phyloP scores from a whole-genome alignment of 2,113 vertebrate genomes.

The Opisthocomus hoazin region DNA sequence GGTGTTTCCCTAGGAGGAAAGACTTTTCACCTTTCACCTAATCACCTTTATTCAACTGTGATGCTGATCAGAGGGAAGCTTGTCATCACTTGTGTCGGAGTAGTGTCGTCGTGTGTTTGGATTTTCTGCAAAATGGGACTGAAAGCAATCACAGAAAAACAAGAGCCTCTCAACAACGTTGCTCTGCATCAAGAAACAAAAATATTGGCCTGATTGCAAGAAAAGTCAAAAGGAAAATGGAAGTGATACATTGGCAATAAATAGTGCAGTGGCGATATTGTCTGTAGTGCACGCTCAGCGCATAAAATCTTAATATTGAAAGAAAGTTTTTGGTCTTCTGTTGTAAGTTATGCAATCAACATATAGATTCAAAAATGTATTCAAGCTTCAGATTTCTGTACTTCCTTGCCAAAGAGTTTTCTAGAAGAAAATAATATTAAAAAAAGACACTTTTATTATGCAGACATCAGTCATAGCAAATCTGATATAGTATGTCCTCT shows the following conservation, averaged over 20 bases:
- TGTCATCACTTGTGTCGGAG: background rate
- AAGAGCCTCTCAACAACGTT: background rate
- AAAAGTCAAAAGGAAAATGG: slow-evolving; percentile 8
- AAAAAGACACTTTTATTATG: background rate
- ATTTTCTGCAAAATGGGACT: background rate
- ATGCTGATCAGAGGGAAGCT: background rate
- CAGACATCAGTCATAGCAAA: background rate
- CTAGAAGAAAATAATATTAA: background rate
- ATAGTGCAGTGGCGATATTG: background rate
- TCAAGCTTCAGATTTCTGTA: background rate
- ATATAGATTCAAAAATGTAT: background rate
- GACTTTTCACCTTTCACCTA: no score
- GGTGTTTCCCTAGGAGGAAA: background rate
- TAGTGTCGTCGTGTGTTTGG: rapidly evolving
- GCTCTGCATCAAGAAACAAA: background rate
- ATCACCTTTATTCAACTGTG: background rate
- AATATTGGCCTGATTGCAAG: background rate
- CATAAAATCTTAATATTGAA: background rate
- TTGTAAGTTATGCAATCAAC: background rate
- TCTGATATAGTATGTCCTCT: background rate
- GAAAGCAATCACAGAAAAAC: background rate
- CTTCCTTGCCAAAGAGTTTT: background rate
- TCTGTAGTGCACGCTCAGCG: background rate
- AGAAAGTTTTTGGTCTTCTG: background rate
- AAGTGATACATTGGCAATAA: rapidly evolving